phyloP scores from a whole-genome alignment of 2,113 vertebrate genomes.

The Emydocephalus ijimae region DNA sequence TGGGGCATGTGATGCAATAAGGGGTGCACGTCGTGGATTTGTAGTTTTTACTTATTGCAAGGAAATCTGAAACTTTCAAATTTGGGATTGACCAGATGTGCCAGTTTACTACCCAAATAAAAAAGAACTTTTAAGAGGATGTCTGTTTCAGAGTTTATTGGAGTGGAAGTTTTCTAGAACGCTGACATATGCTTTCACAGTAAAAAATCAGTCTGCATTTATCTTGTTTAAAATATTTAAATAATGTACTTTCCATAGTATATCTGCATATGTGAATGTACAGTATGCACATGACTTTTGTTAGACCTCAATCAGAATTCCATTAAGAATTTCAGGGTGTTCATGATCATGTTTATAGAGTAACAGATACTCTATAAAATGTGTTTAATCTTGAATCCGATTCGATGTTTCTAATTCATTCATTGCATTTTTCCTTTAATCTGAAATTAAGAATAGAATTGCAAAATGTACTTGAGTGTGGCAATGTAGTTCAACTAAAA shows the following conservation, averaged over 20 bases:
- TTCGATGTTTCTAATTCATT: not conserved
- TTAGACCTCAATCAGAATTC: not conserved
- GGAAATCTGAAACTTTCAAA: too few species aligned
- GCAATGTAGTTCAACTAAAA: not conserved
- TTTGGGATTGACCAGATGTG: too few species aligned
- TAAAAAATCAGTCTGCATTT: not conserved
- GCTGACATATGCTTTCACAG: not conserved
- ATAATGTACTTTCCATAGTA: not conserved
- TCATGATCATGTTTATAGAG: not conserved
- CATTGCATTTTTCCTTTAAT: not conserved
- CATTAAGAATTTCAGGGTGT: not conserved
- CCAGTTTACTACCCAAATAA: too few species aligned
- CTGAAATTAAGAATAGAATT: not conserved
- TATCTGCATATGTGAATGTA: not conserved
- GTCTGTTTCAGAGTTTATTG: too few species aligned
- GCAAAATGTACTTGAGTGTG: not conserved
- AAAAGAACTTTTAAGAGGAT: too few species aligned
- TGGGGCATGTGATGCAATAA: too few species aligned
- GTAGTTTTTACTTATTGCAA: too few species aligned
- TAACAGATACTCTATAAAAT: not conserved
- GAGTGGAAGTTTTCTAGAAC: too few species aligned
- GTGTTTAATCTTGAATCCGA: not conserved
- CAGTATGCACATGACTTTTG: not conserved
- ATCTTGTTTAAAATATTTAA: not conserved
- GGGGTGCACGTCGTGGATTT: too few species aligned